Conservation (phyloP, 2,797 vertebrate genomes). For the Lepus oiostolus region DNA sequence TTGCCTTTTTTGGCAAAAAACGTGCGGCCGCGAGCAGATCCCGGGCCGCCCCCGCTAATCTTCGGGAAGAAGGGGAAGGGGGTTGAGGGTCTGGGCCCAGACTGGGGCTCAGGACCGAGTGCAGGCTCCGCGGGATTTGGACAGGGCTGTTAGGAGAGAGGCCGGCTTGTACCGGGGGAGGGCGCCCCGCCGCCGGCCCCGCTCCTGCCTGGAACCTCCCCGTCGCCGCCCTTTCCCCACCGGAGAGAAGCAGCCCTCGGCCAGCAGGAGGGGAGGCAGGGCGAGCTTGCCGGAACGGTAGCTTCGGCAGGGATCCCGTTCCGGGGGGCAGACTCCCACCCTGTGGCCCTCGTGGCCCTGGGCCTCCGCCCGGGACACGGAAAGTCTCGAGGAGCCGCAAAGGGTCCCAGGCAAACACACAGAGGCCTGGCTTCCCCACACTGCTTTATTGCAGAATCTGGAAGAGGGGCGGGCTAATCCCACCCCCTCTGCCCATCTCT, state of each 20-base stretch:
- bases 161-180: background rate
- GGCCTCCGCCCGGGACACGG: background rate
- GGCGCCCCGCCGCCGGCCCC: background rate
- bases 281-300: background rate
- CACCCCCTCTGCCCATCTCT: conserved; percentile 52
- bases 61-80: conserved; percentile 75
- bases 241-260: background rate
- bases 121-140: background rate
- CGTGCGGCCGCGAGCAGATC: conserved; percentile 87
- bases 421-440: conserved; percentile 59
- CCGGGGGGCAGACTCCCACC: conserved; percentile 42
- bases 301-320: conserved; percentile 75
- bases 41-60: conserved; percentile 79
- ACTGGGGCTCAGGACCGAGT: conserved; percentile 13
- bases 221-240: conserved; percentile 21
- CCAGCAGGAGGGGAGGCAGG: conserved; percentile 11
- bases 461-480: background rate
- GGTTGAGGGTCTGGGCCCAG: conserved; percentile 67
- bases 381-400: background rate
- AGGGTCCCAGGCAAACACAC: conserved; percentile 21
- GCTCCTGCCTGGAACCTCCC: background rate
- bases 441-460: conserved; percentile 83
- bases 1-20: conserved; percentile 94
- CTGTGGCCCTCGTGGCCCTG: background rate
- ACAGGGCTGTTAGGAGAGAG: background rate